Evolutionary conservation across 2,888 invertebrate genomes (phyloP), one percentile per base, ranked within the genome.

Genomic region (Andrena bicolor): DNA sequence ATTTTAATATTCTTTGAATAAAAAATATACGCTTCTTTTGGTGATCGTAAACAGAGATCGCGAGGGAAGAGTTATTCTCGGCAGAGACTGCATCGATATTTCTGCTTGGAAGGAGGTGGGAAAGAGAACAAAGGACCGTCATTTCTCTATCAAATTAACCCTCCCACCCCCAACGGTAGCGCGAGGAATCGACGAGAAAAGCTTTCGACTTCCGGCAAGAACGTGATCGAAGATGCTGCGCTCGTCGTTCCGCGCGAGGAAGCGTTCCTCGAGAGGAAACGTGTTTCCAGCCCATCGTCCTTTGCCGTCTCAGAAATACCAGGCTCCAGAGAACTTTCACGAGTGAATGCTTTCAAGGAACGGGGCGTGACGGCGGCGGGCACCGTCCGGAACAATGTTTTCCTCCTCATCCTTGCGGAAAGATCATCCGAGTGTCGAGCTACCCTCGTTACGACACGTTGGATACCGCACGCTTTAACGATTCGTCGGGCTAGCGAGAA

Each of bases 171-270:
- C 16, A 1, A 13, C 56, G 51, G 51, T 20, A 13, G 30, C 64
- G 51, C 20, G n/a, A 23, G 10, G 8, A 35, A 35, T n/a, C 7
- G 66, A 56, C 28, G 63, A 28, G 32, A 65, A 68, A 56, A 61
- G 76, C 70, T 41, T 70, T 69, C 69, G 74, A 70, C 76, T 71
- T 77, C 77, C 83, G 80, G 76, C 23, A 77, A 77, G 56, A 10
- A 83, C 83, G 84, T 70, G 84, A 83, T 80, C 80, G 74, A 64
- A 83, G 68, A 66, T 58, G 71, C 30, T 41, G 71, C 66, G 63
- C 73, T 70, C 65, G 35, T 60, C 23, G 56, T 56, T 23, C 23
- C 26, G 10, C 63, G 65, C 41, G 26, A 65, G 65, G 76, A 53
- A 73, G 49, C 66, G 49, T 75, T 71, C n/a, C 56, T 32, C 65